Evolutionary conservation across 2,888 invertebrate species (phyloP), one percentile per base, ranked within the genome.

Genomic region (Lepidocyrtoides sp.): DNA sequence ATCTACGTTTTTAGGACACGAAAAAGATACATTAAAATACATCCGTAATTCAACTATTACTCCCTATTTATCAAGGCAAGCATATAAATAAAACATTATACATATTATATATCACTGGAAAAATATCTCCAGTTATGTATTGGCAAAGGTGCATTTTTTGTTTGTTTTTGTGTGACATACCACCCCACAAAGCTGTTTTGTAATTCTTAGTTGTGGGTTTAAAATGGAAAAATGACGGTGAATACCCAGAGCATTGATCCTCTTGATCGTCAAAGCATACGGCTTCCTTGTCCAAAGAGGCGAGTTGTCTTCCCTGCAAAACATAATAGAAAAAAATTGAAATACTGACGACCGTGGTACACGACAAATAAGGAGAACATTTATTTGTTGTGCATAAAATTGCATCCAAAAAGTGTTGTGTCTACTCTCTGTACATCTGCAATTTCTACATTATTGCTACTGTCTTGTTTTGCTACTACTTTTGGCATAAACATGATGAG

Each of bases 191-290:
- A 41, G 94, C 92, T 32, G 93, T 91, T 91, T 94, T 94, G 91
- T 93, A 94, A 63, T 91, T 92, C 92, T 94, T 98, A 20, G 84
- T 97, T 93, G 97, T 97, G 66, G 98, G 98, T 95, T 98, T 98
- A 95, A 98, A 98, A 96, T 98, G 98, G 95, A 98, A 98, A 96
- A 98, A 98, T 14, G 98, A 98, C 5, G 98, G 98, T 89, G 98
- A 98, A 95, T 98, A 98, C 91, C 98, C 97, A 75, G 98, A 98
- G 81, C 92, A 93, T 85, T 93, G 93, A 60, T 93, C 93, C 75
- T 94, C 94, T 60, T 94, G 95, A 95, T 97, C 98, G 94, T 97
- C 97, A 93, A 97, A 96, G 95, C 97, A 97, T 93, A 97, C 96
- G 14, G 97, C 98, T 95, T 98, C 98, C 94, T 98, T 97, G 72